phyloP scores from a whole-genome alignment of 2,797 vertebrate species.

The Podarcis siculus region DNA sequence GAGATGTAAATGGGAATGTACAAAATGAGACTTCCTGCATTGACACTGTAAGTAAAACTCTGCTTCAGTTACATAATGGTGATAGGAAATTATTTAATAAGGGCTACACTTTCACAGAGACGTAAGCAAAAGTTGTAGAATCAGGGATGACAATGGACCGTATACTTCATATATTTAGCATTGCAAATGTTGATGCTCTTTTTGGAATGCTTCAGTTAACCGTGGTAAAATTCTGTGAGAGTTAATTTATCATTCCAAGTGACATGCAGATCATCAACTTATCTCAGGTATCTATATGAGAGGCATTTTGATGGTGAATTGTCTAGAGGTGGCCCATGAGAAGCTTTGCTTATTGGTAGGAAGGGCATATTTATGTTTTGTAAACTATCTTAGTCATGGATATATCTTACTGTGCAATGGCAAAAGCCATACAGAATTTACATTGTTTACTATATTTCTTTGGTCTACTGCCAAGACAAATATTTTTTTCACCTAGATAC shows the following conservation, averaged over 20 bases:
- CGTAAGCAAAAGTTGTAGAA: not conserved
- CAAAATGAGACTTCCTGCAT: slow-evolving; percentile 53
- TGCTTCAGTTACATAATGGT: slow-evolving; percentile 19
- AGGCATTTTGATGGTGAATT: not conserved
- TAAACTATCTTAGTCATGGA: not conserved
- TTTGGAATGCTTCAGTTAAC: not conserved
- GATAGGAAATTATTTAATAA: not conserved
- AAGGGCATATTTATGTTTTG: slow-evolving; percentile 4
- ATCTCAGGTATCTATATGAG: not conserved
- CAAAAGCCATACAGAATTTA: not conserved
- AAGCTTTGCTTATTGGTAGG: not conserved
- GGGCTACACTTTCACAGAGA: not conserved
- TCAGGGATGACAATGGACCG: not conserved
- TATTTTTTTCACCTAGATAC: not conserved
- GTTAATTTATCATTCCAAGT: not conserved
- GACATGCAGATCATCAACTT: not conserved
- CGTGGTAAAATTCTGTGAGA: not conserved
- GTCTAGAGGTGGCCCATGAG: not conserved
- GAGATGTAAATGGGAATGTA: slow-evolving; percentile 23
- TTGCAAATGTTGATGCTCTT: not conserved
- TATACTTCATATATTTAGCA: not conserved
- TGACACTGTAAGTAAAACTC: slow-evolving; percentile 61
- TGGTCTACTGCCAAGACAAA: not conserved
- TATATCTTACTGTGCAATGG: not conserved
- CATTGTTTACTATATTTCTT: not conserved